Evolutionary conservation across 2,888 invertebrate species (phyloP).

Genomic region (Philopedon plagiatum): DNA sequence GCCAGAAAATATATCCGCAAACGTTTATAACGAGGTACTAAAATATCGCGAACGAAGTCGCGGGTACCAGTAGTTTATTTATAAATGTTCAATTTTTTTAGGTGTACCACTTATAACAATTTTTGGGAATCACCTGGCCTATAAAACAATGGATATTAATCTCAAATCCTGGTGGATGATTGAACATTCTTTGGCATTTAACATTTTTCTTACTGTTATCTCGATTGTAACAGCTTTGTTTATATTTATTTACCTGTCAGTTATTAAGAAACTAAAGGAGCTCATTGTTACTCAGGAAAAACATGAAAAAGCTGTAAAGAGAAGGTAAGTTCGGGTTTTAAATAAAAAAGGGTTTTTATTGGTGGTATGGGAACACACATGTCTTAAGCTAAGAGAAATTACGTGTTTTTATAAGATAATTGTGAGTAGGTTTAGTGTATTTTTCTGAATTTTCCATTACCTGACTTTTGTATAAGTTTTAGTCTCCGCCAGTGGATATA

Average conservation of each 20-base stretch:
- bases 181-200: slow-evolving; percentile 73
- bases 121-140: slow-evolving; percentile 78
- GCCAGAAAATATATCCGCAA: too few relatives aligned
- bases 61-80: neutral
- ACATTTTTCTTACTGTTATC: slow-evolving; percentile 79
- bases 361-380: too few relatives aligned
- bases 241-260: slow-evolving; percentile 77
- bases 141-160: slow-evolving; percentile 74
- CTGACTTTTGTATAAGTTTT: too few relatives aligned
- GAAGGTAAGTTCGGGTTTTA: slow-evolving; percentile 67
- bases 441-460: too few relatives aligned
- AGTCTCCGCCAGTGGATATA: too few relatives aligned
- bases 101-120: slow-evolving; percentile 79
- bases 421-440: too few relatives aligned
- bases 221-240: slow-evolving; percentile 79
- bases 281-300: slow-evolving; percentile 76
- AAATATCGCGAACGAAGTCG: too few relatives aligned
- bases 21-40: too few relatives aligned
- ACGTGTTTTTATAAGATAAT: too few relatives aligned
- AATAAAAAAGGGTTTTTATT: neutral
- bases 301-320: slow-evolving; percentile 72
- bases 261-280: slow-evolving; percentile 75
- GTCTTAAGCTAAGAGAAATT: too few relatives aligned
- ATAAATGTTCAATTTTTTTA: slow-evolving; percentile 47
- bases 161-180: slow-evolving; percentile 78